phyloP scores from a whole-genome alignment of 2,797 vertebrate species.

The Bovichtus variegatus region DNA sequence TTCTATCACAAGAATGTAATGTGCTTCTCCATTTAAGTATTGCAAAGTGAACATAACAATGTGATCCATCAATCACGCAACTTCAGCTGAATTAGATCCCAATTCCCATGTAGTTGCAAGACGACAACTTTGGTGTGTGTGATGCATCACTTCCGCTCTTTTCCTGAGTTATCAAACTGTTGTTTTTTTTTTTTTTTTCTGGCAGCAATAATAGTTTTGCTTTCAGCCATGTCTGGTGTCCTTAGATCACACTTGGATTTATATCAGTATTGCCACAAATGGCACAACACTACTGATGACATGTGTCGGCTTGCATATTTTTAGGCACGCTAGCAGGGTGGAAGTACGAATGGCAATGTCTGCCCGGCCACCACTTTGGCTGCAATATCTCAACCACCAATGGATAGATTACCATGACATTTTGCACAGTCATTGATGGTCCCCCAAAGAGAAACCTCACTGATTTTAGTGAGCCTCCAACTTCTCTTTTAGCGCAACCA shows the following conservation, averaged over 20 bases:
- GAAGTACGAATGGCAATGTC: background rate
- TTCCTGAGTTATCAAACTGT: too few relatives aligned
- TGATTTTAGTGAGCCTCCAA: too few relatives aligned
- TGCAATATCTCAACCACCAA: constrained; percentile 1
- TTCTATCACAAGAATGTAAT: background rate
- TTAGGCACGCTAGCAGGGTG: background rate
- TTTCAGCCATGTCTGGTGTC: background rate
- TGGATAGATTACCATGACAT: background rate
- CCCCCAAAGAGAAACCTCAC: background rate
- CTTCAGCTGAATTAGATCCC: background rate
- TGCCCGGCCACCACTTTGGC: background rate
- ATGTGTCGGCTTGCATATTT: background rate
- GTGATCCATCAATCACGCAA: background rate
- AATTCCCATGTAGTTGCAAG: too few relatives aligned
- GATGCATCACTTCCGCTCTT: too few relatives aligned
- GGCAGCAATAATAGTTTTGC: background rate
- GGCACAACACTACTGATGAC: background rate
- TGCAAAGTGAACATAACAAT: background rate
- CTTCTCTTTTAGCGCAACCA: too few relatives aligned
- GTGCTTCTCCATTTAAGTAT: constrained; percentile 4
- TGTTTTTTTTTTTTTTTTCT: too few relatives aligned
- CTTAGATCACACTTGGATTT: background rate
- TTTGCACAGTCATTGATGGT: background rate
- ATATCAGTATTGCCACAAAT: background rate
- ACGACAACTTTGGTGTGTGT: background rate